Evolutionary conservation across 2,888 invertebrate species (phyloP).

Genomic region (Stegophylla sp.): DNA sequence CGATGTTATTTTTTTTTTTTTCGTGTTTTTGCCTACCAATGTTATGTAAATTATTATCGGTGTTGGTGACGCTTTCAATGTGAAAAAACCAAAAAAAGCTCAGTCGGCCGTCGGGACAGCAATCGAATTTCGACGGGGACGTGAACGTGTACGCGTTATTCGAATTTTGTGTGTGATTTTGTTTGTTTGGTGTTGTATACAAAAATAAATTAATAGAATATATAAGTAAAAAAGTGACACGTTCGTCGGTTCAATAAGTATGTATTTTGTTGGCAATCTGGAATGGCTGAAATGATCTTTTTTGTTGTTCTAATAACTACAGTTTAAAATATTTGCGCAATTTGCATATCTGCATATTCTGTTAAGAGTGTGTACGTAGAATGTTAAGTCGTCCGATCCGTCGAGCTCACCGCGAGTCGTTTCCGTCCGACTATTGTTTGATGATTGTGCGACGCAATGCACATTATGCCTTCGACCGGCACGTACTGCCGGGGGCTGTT

Average conservation of each 20-base stretch:
- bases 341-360: slow-evolving; percentile 23
- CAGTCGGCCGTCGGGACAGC: background rate
- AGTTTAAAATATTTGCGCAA: slow-evolving; percentile 24
- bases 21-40: background rate
- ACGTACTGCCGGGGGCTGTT: slow-evolving; percentile 27
- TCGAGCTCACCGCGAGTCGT: slow-evolving; percentile 25
- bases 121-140: slow-evolving; percentile 16
- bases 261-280: slow-evolving; percentile 55
- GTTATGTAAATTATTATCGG: slow-evolving; percentile 28
- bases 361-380: slow-evolving; percentile 49
- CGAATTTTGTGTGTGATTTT: slow-evolving; percentile 17
- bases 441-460: slow-evolving; percentile 24
- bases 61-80: slow-evolving; percentile 33
- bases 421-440: slow-evolving; percentile 27
- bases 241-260: slow-evolving; percentile 54
- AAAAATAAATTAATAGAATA: slow-evolving; percentile 25
- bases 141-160: slow-evolving; percentile 9
- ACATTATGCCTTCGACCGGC: slow-evolving; percentile 34
- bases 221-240: slow-evolving; percentile 54
- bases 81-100: slow-evolving; percentile 33
- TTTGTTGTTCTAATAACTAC: slow-evolving; percentile 21
- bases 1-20: slow-evolving; percentile 35
- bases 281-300: slow-evolving; percentile 55
- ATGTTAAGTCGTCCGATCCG: slow-evolving; percentile 39
- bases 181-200: slow-evolving; percentile 29